Base-by-base conservation (phyloP, 1,140 invertebrate species). In the Drosophila murphyi region DNA sequence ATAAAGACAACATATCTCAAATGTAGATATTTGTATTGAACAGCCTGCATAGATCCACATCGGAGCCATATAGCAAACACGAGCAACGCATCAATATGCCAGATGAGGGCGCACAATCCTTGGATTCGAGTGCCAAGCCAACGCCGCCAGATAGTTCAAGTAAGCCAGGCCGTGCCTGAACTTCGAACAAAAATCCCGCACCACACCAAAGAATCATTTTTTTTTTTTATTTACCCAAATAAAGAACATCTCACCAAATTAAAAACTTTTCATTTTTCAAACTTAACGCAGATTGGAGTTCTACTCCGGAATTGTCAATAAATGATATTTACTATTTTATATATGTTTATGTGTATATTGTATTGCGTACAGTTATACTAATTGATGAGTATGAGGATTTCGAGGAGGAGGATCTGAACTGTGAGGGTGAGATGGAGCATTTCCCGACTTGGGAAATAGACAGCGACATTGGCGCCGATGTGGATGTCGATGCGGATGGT, bases 331-430 rank as follows among this genome's bases (percentile, higher is more conserved):
- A 31, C 20, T 3, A 7, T 8, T 48, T 28, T 48, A 4, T 48
- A 28, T 51, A n/a, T 20, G 20, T 20, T 20, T 20, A 20, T 20
- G 20, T n/a, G n/a, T 52, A 35, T 55, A 55, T 28, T 28, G 12
- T 57, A 12, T 57, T 59, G 41, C n/a, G 89, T 67, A 5, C 20
- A 94, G 93, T 80, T 94, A 94, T 92, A 92, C 93, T 87, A 88
- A 93, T 80, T 92, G 82, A 94, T 92, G 92, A 94, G 92, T 94
- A 94, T 68, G 94, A 94, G 80, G 92, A 92, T 62, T 82, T 86
- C 64, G 93, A 87, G 76, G 91, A 93, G 71, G 91, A 92, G 64
- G 92, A 93, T 86, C 83, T 91, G 3, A 92, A 92, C 72, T 92
- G 91, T 67, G 92, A 92, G 68, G 92, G 90, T 29, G 92, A 92